Conservation (phyloP, 1,140 invertebrate species). For the Brachionus plicatilis region DNA sequence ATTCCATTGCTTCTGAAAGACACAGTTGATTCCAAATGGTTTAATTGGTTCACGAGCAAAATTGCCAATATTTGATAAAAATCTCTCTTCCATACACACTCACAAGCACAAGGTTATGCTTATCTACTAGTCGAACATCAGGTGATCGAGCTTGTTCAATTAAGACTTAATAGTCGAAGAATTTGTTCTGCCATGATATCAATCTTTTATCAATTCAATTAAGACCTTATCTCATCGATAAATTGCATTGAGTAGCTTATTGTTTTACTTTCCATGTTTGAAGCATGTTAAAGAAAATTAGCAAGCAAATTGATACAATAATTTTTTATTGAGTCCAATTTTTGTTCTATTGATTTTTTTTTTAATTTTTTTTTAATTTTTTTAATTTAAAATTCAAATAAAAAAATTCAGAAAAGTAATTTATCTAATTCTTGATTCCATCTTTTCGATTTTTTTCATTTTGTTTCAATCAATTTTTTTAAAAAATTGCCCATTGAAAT, state of each 20-base stretch:
- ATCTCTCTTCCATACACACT: background rate
- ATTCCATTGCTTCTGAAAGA: background rate
- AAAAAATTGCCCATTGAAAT: no score
- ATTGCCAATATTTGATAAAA: background rate
- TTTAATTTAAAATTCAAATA: background rate
- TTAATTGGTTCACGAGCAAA: background rate
- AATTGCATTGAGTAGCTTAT: background rate
- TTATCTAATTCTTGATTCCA: no score
- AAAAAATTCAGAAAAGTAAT: no score
- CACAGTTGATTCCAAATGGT: background rate
- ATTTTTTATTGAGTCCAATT: background rate
- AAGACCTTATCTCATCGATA: background rate
- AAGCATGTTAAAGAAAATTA: background rate
- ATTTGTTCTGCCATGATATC: background rate
- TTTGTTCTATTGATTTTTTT: background rate
- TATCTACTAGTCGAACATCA: background rate
- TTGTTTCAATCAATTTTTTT: no score
- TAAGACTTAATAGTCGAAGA: background rate
- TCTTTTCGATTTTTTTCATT: no score
- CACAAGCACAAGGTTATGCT: background rate
- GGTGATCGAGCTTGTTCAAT: background rate
- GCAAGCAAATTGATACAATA: background rate
- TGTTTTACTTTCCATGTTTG: background rate
- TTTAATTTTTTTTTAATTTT: background rate
- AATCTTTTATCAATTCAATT: slow-evolving; percentile 23